Evolutionary conservation across 2,797 vertebrate species (phyloP).

Genomic region (Gambelia wislizenii): DNA sequence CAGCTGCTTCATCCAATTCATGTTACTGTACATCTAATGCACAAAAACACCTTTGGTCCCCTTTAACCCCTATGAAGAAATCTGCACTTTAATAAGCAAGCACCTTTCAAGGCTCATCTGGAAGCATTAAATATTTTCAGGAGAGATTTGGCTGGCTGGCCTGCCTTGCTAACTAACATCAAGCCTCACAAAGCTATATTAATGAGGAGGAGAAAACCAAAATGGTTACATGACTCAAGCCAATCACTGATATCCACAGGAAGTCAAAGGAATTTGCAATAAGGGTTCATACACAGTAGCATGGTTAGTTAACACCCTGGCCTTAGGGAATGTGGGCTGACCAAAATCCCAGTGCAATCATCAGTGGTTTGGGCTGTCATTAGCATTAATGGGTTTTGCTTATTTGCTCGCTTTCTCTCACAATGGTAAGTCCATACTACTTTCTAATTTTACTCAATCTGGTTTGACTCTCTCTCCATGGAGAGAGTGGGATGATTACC

Average conservation of each 20-base stretch:
- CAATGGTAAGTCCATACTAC: background rate
- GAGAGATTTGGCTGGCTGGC: background rate
- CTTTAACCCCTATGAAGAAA: conserved; percentile 30
- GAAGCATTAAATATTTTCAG: conserved; percentile 26
- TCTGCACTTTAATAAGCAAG: conserved; percentile 33
- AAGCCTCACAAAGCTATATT: conserved; percentile 23
- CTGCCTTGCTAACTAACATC: background rate
- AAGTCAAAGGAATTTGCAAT: background rate
- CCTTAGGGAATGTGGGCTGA: background rate
- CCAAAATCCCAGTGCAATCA: conserved; percentile 25
- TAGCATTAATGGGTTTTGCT: conserved; percentile 6
- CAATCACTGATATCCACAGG: background rate
- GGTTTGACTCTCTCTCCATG: conserved; percentile 21
- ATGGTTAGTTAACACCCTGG: conserved; percentile 7
- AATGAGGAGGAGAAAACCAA: background rate
- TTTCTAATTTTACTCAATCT: background rate
- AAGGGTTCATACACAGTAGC: background rate
- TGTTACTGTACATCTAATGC: conserved; percentile 20
- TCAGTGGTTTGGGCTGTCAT: conserved; percentile 1
- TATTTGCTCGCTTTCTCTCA: background rate
- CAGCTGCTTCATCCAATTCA: conserved; percentile 49
- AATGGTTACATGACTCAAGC: background rate
- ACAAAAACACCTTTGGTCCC: conserved; percentile 32
- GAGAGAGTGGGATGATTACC: no score
- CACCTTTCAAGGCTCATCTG: conserved; percentile 12